Evolutionary conservation across 2,113 vertebrate genomes (phyloP).

Genomic region (Syngnathus scovelli): DNA sequence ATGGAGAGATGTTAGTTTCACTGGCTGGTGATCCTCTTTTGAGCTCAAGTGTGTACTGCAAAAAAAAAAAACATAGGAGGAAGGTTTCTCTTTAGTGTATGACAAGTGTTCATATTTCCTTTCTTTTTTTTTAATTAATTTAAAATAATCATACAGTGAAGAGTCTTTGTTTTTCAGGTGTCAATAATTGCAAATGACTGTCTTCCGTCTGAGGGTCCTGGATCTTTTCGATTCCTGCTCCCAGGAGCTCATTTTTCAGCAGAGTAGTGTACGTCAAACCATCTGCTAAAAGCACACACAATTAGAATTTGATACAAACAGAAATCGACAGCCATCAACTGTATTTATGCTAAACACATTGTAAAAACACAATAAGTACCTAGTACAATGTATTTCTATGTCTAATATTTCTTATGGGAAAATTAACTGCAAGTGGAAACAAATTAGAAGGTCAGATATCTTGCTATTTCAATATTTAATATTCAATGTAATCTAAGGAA

Average conservation of each 20-base stretch:
- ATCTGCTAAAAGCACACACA: constrained; percentile 62
- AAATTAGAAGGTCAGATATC: too few relatives aligned
- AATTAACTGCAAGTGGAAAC: too few relatives aligned
- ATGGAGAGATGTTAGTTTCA: constrained; percentile 75
- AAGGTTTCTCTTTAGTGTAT: neutral
- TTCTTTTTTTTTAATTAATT: neutral
- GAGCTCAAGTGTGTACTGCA: constrained; percentile 57
- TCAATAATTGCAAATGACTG: constrained; percentile 86
- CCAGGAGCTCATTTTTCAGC: constrained; percentile 92
- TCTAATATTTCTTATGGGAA: too few relatives aligned
- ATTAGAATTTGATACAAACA: neutral
- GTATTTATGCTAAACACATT: too few relatives aligned
- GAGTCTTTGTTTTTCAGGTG: constrained; percentile 88
- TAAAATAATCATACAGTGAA: constrained; percentile 76
- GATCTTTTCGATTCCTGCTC: constrained; percentile 94
- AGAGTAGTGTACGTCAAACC: constrained; percentile 93
- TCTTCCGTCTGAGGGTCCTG: constrained; percentile 97
- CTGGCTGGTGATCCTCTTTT: neutral
- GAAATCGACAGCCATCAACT: too few relatives aligned
- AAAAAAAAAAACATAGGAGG: constrained; percentile 54
- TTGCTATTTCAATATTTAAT: too few relatives aligned
- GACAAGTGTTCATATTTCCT: neutral
- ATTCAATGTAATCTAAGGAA: too few relatives aligned
- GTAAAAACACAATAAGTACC: too few relatives aligned
- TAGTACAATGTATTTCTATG: too few relatives aligned